Evolutionary conservation across 2,888 invertebrate genomes (phyloP).

Genomic region (Stenchaetothrips biformis): DNA sequence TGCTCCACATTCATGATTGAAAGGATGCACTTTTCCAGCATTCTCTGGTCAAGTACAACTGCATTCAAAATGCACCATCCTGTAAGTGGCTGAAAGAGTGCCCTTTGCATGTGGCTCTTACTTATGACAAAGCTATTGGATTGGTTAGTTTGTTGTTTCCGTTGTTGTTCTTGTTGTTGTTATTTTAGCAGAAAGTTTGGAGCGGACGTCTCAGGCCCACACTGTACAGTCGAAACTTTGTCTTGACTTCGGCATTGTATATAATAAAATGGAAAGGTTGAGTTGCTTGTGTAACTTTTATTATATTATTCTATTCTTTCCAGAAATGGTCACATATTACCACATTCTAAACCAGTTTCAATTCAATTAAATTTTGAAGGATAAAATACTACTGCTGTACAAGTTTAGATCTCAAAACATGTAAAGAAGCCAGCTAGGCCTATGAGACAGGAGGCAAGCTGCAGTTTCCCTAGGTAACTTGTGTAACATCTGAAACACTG

Average conservation of each 20-base stretch:
- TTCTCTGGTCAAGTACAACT: background rate
- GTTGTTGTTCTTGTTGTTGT: conserved; percentile 21
- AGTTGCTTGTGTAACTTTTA: background rate
- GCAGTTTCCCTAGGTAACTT: background rate
- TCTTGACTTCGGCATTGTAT: conserved; percentile 23
- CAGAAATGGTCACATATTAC: background rate
- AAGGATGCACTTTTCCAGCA: conserved; percentile 4
- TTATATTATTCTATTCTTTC: background rate
- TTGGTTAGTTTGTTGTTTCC: conserved; percentile 21
- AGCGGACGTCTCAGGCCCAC: conserved; percentile 23
- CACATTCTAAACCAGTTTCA: background rate
- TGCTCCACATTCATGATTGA: conserved; percentile 19
- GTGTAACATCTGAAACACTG: background rate
- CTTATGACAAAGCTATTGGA: conserved; percentile 20
- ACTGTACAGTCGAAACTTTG: conserved; percentile 23
- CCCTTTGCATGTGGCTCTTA: conserved; percentile 15
- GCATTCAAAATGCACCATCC: background rate
- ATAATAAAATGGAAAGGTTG: conserved; percentile 25
- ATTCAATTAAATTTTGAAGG: background rate
- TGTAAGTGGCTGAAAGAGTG: background rate
- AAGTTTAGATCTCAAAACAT: background rate
- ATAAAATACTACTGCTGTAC: background rate
- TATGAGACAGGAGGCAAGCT: background rate
- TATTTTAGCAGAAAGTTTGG: conserved; percentile 16
- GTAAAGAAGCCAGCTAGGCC: background rate